A percentile compares a stretch with the other conserved stretches of the same genome.
phyloP scores from a whole-genome alignment of 2,797 vertebrate genomes.

The Leptatherina wallacei region DNA sequence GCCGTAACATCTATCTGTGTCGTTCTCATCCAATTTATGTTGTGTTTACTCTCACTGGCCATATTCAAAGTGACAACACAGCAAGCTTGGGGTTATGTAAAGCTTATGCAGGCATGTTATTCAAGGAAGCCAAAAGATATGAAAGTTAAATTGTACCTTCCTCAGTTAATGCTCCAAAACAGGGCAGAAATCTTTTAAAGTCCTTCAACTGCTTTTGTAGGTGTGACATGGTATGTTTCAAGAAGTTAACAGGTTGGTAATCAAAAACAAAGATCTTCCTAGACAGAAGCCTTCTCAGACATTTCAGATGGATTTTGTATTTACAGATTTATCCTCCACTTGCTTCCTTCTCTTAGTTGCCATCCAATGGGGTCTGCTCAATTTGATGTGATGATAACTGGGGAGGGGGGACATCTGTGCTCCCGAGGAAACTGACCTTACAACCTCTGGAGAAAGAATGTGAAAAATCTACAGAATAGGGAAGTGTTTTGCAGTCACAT shows the following conservation, averaged over 20 bases:
- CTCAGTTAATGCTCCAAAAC: constrained; percentile 31
- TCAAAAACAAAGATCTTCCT: constrained; percentile 67
- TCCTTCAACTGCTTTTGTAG: neutral
- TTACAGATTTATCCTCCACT: constrained; percentile 5
- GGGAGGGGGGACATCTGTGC: constrained; percentile 56
- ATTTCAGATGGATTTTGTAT: neutral
- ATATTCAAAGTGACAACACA: constrained; percentile 26
- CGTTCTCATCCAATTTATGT: neutral
- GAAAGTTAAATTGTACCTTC: constrained; percentile 30
- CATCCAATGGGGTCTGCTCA: neutral
- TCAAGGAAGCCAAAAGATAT: constrained; percentile 19
- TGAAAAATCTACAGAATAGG: constrained; percentile 36
- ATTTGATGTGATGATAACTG: constrained; percentile 26
- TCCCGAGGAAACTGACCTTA: constrained; percentile 55
- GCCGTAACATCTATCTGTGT: no score
- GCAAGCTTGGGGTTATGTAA: constrained; percentile 37
- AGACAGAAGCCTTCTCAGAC: constrained; percentile 14
- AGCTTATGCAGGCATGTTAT: constrained; percentile 15
- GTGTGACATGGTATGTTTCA: neutral
- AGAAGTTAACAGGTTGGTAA: constrained; percentile 28
- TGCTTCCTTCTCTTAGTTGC: constrained; percentile 1
- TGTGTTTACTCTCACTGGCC: neutral
- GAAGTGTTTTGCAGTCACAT: constrained; percentile 54
- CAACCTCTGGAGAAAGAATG: constrained; percentile 62
- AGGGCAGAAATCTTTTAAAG: neutral